A percentile compares a stretch with the other conserved stretches of the same genome.
Conservation (phyloP, 2,888 invertebrate species). For the Conomelus anceps region DNA sequence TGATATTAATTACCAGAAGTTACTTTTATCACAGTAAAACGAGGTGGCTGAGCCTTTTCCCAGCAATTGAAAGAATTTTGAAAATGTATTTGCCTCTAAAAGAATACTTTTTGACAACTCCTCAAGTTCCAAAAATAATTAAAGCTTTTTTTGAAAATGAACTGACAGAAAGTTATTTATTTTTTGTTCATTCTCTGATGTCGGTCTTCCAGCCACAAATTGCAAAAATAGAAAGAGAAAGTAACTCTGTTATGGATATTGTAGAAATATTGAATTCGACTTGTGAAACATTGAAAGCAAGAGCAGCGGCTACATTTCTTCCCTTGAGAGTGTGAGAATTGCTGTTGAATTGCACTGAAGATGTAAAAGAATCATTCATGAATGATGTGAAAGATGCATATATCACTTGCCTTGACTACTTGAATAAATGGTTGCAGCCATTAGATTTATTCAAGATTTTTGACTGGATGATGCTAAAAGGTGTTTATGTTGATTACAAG, state of each 20-base stretch:
- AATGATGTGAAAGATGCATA: too few species aligned
- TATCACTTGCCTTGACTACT: slow-evolving; percentile 11
- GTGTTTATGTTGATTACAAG: not conserved
- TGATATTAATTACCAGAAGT: slow-evolving; percentile 30
- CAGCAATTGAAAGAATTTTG: slow-evolving; percentile 34
- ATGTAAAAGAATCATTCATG: not conserved
- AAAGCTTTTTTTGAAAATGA: slow-evolving; percentile 35
- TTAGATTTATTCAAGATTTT: not conserved
- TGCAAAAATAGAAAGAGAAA: slow-evolving; percentile 1
- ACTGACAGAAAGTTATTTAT: slow-evolving; percentile 32
- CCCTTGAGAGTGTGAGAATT: not conserved
- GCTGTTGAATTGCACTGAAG: not conserved
- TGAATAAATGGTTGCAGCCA: slow-evolving; percentile 4
- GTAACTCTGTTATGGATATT: slow-evolving; percentile 7
- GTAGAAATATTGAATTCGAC: not conserved
- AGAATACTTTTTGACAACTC: slow-evolving; percentile 34
- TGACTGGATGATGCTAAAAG: too few species aligned
- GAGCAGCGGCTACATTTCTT: not conserved
- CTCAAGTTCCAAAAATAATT: slow-evolving; percentile 35
- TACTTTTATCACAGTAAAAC: slow-evolving; percentile 35
- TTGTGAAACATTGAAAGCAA: slow-evolving; percentile 1
- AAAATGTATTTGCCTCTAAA: slow-evolving; percentile 33
- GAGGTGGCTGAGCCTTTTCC: slow-evolving; percentile 35
- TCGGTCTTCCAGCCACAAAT: slow-evolving; percentile 14
- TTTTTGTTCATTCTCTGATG: slow-evolving; percentile 33